A percentile compares a stretch with the other conserved stretches of the same genome.
Evolutionary conservation across 2,113 vertebrate species (phyloP).

Genomic region (Nyctereutes procyonoides): DNA sequence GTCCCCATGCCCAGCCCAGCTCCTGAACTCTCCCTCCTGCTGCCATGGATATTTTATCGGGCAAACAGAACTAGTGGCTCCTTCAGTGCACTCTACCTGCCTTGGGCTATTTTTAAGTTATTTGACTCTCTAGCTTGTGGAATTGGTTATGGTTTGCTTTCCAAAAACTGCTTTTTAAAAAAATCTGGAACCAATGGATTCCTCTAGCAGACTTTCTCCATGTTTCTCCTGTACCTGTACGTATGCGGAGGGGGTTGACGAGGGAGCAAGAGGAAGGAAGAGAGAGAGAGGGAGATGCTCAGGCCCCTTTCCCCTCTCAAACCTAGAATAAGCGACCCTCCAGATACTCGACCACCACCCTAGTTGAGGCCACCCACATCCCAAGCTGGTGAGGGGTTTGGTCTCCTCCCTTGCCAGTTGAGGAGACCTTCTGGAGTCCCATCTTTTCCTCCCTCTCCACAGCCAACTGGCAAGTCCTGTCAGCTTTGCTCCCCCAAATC

Average conservation of each 20-base stretch:
- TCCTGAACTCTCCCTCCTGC: neutral
- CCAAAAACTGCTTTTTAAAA: neutral
- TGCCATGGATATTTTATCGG: neutral
- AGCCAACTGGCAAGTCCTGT: neutral
- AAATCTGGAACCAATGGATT: slow-evolving; percentile 6
- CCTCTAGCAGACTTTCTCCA: neutral
- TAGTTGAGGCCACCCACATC: neutral
- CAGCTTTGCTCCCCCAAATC: neutral
- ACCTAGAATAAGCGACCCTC: neutral
- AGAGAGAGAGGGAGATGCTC: too few species aligned
- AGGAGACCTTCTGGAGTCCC: neutral
- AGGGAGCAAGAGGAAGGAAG: neutral
- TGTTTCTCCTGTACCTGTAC: neutral
- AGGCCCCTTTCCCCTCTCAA: too few species aligned
- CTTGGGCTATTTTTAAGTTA: slow-evolving; percentile 29
- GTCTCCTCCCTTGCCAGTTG: neutral
- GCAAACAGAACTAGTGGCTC: slow-evolving; percentile 6
- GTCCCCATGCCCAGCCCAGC: neutral
- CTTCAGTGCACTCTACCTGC: neutral
- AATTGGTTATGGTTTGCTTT: slow-evolving; percentile 20
- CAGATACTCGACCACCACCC: neutral
- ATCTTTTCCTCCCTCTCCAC: neutral
- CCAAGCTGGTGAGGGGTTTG: neutral
- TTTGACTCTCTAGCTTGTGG: slow-evolving; percentile 29
- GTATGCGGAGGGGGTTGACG: too few species aligned